Percentiles rank a stretch among this genome's conserved stretches.
Conservation (phyloP, 2,797 vertebrate species). For the Oreochromis grahami region DNA sequence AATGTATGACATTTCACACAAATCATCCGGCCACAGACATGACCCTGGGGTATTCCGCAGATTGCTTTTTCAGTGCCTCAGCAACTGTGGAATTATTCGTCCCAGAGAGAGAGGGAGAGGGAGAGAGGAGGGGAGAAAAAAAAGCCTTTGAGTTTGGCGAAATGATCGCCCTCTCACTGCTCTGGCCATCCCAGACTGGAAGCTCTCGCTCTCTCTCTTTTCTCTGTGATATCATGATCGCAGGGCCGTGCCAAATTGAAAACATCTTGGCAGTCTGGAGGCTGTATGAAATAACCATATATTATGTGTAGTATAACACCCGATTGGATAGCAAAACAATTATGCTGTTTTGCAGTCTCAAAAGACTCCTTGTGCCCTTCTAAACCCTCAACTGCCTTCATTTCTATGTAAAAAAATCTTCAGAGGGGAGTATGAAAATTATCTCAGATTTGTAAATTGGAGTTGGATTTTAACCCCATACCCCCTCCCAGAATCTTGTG, state of each 20-base stretch:
- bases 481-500: conserved; percentile 34
- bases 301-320: conserved; percentile 82
- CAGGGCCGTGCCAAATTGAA: conserved; percentile 84
- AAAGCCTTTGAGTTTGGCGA: conserved; percentile 77
- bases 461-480: conserved; percentile 47
- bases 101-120: conserved; percentile 68
- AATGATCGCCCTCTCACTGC: conserved; percentile 78
- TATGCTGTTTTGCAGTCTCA: conserved; percentile 76
- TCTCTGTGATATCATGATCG: conserved; percentile 83
- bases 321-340: conserved; percentile 79
- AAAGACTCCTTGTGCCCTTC: conserved; percentile 64
- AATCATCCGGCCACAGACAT: conserved; percentile 85
- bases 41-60: conserved; percentile 85
- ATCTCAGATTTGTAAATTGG: conserved; percentile 69
- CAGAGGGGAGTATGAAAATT: conserved; percentile 60
- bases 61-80: conserved; percentile 89
- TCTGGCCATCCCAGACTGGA: conserved; percentile 78
- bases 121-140: not conserved
- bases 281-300: conserved; percentile 83
- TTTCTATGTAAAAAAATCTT: conserved; percentile 66
- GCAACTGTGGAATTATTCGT: conserved; percentile 87
- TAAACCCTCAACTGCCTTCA: conserved; percentile 46
- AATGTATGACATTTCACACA: conserved; percentile 90
- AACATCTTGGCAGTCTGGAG: conserved; percentile 84
- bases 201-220: conserved; percentile 52